Evolutionary conservation across 1,140 invertebrate genomes (phyloP).

Genomic region (Cephus cinctus): DNA sequence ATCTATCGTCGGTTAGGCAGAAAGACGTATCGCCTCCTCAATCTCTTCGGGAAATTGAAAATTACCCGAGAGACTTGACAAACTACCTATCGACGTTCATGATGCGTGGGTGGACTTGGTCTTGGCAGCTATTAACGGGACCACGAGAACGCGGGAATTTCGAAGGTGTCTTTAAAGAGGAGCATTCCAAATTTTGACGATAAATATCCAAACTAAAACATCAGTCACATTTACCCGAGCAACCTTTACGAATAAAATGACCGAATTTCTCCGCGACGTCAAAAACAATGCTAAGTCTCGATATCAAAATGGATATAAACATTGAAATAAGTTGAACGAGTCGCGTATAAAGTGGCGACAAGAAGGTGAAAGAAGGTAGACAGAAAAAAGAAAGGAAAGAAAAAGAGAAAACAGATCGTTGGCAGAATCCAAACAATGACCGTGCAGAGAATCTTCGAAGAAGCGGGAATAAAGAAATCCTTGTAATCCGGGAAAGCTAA

Average conservation of each 20-base stretch:
- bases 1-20: background rate
- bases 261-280: too few species aligned
- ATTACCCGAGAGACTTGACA: conserved; percentile 1
- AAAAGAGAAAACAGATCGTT: background rate
- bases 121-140: background rate
- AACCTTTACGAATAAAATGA: too few species aligned
- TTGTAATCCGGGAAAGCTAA: conserved; percentile 41
- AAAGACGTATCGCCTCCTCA: background rate
- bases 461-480: conserved; percentile 39
- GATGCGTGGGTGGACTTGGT: too few species aligned
- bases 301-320: too few species aligned
- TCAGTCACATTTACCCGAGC: too few species aligned
- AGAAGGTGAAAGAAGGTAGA: conserved; percentile 11
- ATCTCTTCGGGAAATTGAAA: conserved; percentile 3
- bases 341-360: conserved; percentile 5
- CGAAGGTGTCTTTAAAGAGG: too few species aligned
- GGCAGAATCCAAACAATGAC: background rate
- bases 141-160: too few species aligned
- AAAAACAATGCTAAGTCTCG: too few species aligned
- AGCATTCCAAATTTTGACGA: too few species aligned
- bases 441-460: background rate
- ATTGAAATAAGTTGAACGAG: background rate
- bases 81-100: background rate
- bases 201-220: too few species aligned
- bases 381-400: conserved; percentile 4